Evolutionary conservation across 2,888 invertebrate genomes (phyloP), one percentile per base, ranked within the genome.

Genomic region (Sturmia bella): DNA sequence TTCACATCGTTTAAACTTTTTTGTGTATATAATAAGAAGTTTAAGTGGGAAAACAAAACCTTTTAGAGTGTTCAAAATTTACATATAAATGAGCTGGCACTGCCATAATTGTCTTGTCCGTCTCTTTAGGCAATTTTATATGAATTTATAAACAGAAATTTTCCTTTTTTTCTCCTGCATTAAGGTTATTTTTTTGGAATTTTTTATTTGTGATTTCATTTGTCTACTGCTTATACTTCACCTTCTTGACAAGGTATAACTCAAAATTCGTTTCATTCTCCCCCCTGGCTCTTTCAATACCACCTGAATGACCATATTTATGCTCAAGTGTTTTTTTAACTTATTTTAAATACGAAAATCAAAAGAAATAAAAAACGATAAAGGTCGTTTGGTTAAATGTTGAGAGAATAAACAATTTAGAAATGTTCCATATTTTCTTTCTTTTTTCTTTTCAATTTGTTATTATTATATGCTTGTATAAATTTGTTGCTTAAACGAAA

Each of bases 51-150:
- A 73, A 63, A 48, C 39, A 43, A 61, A 52, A 66, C 52, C 57
- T 54, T 54, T 77, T 7, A 41, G 43, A 63, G 37, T 7, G 43
- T 56, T 56, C 45, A 1, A 74, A 82, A 82, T 82, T 82, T 82
- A 66, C 82, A 82, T 82, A 82, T 82, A 82, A 82, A 82, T 82
- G 82, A 78, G 82, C 45, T 78, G 1, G 27, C 39, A 27, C 21
- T 43, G 56, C 13, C 12, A 13, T 15, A 43, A n/a, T 61, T 59
- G 48, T 43, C 21, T 32, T 43, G 59, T 56, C 56, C 19, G 64
- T 66, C 59, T 15, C 15, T 57, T 77, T 43, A 15, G 57, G 48
- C 48, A 57, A 50, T 66, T 78, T 78, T 59, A 39, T 72, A 43
- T 72, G 37, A 70, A 64, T 77, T 70, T 57, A 57, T 63, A 27